These are phyloP conservation scores for Ctenoplectra terminalis DNA, from an alignment of 1,140 invertebrate genomes.

Conservation along the genomic window DNA sequence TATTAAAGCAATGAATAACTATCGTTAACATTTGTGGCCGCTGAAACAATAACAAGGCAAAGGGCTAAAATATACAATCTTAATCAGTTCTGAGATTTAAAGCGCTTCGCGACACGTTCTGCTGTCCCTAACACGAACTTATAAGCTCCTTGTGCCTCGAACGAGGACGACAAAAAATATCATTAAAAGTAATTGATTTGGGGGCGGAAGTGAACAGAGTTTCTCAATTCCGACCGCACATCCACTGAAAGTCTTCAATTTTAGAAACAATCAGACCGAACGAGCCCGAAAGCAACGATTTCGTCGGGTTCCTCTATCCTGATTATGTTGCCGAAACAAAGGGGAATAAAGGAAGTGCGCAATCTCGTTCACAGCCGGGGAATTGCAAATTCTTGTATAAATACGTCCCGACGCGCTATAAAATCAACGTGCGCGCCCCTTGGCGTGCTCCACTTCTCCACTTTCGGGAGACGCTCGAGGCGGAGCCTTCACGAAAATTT, in stretches of 20 bases:
- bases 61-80: too few relatives aligned
- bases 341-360: slow-evolving; percentile 10
- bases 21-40: too few relatives aligned
- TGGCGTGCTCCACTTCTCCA: not conserved
- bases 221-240: not conserved
- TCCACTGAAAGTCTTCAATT: not conserved
- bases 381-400: slow-evolving; percentile 54
- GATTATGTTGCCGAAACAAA: not conserved
- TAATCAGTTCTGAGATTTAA: not conserved
- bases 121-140: not conserved
- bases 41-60: too few relatives aligned
- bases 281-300: not conserved
- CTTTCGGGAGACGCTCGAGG: not conserved
- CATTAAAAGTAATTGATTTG: not conserved
- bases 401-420: slow-evolving; percentile 17
- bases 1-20: too few relatives aligned
- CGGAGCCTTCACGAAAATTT: slow-evolving; percentile 1
- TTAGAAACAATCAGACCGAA: not conserved
- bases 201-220: not conserved
- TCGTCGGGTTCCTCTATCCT: not conserved
- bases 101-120: not conserved
- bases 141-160: not conserved
- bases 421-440: slow-evolving; percentile 34
- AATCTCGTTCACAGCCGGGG: slow-evolving; percentile 3
- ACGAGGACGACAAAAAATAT: not conserved